Conservation (phyloP, 2,888 invertebrate genomes). For the Apamea anceps region DNA sequence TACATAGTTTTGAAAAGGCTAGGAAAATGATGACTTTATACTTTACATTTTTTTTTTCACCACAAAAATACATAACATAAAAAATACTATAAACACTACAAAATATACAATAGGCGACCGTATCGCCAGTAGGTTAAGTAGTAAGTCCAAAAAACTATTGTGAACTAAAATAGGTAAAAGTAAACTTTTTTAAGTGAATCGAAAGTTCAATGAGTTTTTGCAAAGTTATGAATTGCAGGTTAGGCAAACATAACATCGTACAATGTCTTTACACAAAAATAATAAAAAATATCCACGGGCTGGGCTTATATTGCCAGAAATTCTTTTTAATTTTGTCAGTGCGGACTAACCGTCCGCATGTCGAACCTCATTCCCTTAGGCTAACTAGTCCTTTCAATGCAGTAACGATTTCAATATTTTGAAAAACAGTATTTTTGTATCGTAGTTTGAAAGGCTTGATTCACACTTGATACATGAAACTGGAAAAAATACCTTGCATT, state of each 20-base stretch:
- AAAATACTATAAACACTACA: no score
- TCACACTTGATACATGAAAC: background rate
- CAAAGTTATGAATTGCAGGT: background rate
- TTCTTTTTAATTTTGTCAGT: conserved; percentile 28
- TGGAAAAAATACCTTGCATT: background rate
- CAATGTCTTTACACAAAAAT: background rate
- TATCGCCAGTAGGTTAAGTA: no score
- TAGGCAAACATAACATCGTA: background rate
- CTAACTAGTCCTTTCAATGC: conserved; percentile 12
- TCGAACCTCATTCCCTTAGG: background rate
- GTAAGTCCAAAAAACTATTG: background rate
- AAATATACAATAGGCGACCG: no score
- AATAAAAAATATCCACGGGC: background rate
- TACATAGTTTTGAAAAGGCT: no score
- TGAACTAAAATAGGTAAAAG: background rate
- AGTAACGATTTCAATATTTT: conserved; percentile 13
- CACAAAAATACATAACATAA: no score
- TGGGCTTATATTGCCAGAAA: background rate
- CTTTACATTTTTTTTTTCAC: no score
- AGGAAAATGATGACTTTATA: no score
- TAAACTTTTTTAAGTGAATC: background rate
- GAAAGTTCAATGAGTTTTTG: no score
- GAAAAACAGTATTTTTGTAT: conserved; percentile 10
- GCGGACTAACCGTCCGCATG: conserved; percentile 1
- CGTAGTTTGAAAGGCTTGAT: background rate